Conservation (phyloP, 2,888 invertebrate genomes). For the Agrenia bidenticulata region DNA sequence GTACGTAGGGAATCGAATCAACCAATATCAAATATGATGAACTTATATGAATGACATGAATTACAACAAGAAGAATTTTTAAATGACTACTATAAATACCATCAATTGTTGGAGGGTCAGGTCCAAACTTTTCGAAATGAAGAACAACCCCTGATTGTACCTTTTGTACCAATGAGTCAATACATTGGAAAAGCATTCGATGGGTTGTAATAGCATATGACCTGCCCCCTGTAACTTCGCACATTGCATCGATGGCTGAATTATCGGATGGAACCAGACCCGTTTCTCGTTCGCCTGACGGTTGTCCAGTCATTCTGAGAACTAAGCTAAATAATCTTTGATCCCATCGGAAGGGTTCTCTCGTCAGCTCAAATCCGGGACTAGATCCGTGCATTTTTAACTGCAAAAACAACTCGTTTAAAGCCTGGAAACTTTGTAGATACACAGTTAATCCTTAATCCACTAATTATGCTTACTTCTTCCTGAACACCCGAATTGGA, state of each 20-base stretch:
- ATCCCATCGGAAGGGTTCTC: constrained; percentile 99
- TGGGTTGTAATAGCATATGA: constrained; percentile 95
- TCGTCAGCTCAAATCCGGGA: constrained; percentile 93
- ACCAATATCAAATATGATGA: too few species aligned
- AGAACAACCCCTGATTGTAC: constrained; percentile 97
- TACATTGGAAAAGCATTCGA: constrained; percentile 90
- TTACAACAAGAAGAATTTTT: too few species aligned
- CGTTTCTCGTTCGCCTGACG: constrained; percentile 79
- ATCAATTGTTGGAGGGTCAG: constrained; percentile 67
- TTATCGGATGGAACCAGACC: constrained; percentile 89
- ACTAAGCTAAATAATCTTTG: constrained; percentile 96
- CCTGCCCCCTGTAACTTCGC: constrained; percentile 97
- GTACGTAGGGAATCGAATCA: too few species aligned
- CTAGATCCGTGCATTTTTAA: constrained; percentile 89
- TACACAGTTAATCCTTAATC: background rate
- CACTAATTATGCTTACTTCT: constrained; percentile 65
- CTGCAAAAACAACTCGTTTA: constrained; percentile 58
- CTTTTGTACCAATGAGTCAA: constrained; percentile 95
- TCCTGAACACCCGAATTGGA: constrained; percentile 79
- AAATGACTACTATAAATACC: constrained; percentile 34
- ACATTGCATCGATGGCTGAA: constrained; percentile 96
- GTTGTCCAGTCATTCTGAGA: constrained; percentile 85
- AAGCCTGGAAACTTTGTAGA: background rate
- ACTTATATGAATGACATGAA: too few species aligned
- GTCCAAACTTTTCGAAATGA: constrained; percentile 93